Base-by-base conservation (phyloP, 2,888 invertebrate species). In the Empis livida region DNA sequence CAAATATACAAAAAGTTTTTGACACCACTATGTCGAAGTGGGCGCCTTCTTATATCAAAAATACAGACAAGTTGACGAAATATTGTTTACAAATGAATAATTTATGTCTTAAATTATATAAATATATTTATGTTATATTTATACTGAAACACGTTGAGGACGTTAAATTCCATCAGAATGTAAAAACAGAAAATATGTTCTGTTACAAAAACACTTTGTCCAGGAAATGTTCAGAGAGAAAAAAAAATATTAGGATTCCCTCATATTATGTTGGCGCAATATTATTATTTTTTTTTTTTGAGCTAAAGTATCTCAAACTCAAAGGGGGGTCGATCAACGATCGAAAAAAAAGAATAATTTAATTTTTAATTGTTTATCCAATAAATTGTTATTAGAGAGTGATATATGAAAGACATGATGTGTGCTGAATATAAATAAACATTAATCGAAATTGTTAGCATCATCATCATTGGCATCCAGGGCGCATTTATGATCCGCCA, bases 341-440 rank as follows among this genome's bases (percentile, higher is more conserved):
- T 15, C 38, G 16, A 27, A 41, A 27, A 6, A 23, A 2, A 41
- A 41, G 2, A n/a, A 41, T 41, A 20, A 20, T 42, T 40, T 46
- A 30, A 46, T 30, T 46, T 46, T 44, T 46, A 46, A 46, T 49
- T 50, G 50, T 47, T 47, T 50, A 50, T 44, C 47, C 43, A 38
- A 49, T 47, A 45, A 47, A 50, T 50, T 39, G 46, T 42, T 44
- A 46, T 31, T 39, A 35, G 41, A 44, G 49, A 46, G 49, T 49
- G 49, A 49, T 46, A 46, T 49, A 46, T 49, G 43, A 46, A 46
- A 46, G 49, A 49, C 44, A 49, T 43, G 46, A 41, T 41, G 41
- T 23, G 41, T 20, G 23, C 41, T 27, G n/a, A 27, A 41, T 20
- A 23, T 20, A 41, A 41, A 41, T 41, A 41, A 41, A 41, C 41